Percentiles rank a stretch among this genome's conserved stretches.
These are phyloP conservation scores for Linhomoeus sp. DNA, from an alignment of 2,888 invertebrate genomes.

Conservation along the genomic window DNA sequence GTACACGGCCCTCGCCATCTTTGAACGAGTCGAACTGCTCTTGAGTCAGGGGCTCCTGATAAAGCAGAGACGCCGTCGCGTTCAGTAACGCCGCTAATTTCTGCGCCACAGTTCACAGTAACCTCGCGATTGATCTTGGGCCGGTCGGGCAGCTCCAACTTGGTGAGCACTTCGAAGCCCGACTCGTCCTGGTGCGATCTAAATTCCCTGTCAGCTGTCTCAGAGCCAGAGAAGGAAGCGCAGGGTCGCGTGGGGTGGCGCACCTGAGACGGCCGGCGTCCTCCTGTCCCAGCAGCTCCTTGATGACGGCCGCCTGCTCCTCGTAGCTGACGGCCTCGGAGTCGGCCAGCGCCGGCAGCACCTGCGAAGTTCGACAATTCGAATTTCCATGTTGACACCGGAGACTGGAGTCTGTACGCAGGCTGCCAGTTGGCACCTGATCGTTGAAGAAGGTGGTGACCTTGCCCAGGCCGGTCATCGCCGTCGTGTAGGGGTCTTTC, in stretches of 20 bases:
- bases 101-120: too few relatives aligned
- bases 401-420: too few relatives aligned
- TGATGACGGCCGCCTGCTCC: constrained; percentile 36
- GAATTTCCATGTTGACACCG: too few relatives aligned
- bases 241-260: too few relatives aligned
- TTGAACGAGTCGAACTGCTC: constrained; percentile 61
- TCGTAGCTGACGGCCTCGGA: constrained; percentile 25
- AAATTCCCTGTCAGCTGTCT: too few relatives aligned
- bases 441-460: constrained; percentile 45
- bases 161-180: constrained; percentile 23
- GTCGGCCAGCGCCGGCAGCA: constrained; percentile 20
- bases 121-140: constrained; percentile 48
- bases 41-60: constrained; percentile 43
- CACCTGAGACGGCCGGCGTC: constrained; percentile 8
- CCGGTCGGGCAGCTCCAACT: constrained; percentile 44
- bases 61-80: too few relatives aligned
- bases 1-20: constrained; percentile 56
- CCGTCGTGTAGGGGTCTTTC: constrained; percentile 56
- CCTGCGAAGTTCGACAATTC: constrained; percentile 6
- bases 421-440: too few relatives aligned
- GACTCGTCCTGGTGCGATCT: constrained; percentile 16
- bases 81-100: too few relatives aligned
- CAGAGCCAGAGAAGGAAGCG: too few relatives aligned
- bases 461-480: constrained; percentile 65
- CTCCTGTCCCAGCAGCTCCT: constrained; percentile 31